phyloP scores from a whole-genome alignment of 2,797 vertebrate species.

The Bovichtus diacanthus region DNA sequence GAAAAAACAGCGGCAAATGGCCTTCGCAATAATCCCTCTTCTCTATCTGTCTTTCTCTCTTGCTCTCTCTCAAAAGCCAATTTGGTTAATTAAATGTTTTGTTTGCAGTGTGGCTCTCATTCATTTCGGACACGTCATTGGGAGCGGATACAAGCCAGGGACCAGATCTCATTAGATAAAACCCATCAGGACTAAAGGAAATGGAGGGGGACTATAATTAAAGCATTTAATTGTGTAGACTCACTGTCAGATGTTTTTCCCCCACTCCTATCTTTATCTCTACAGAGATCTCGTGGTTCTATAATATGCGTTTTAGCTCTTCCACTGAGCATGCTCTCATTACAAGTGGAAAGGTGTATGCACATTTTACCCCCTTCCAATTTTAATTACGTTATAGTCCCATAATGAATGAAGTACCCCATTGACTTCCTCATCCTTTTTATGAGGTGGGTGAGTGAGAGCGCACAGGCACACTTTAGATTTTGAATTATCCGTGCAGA shows the following conservation, averaged over 20 bases:
- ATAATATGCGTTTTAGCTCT: constrained; percentile 84
- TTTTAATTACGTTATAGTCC: constrained; percentile 86
- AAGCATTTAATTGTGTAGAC: constrained; percentile 99
- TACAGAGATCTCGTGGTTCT: constrained; percentile 89
- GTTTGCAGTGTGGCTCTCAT: constrained; percentile 99
- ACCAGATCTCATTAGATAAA: constrained; percentile 99
- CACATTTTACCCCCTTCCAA: constrained; percentile 70
- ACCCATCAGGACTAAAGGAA: constrained; percentile 99
- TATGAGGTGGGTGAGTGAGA: constrained; percentile 70
- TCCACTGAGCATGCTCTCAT: constrained; percentile 83
- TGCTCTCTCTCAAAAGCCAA: constrained; percentile 95
- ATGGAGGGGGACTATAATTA: constrained; percentile 99
- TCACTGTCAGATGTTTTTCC: constrained; percentile 90
- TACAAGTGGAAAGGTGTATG: constrained; percentile 83
- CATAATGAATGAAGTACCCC: constrained; percentile 82
- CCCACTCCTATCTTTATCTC: constrained; percentile 88
- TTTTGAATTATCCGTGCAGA: constrained; percentile 72
- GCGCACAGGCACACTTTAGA: constrained; percentile 73
- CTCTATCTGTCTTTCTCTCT: constrained; percentile 80
- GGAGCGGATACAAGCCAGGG: constrained; percentile 97
- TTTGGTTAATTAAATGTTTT: constrained; percentile 99
- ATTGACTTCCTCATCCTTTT: constrained; percentile 82
- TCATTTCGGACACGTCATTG: constrained; percentile 99
- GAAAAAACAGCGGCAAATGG: constrained; percentile 66
- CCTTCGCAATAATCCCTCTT: constrained; percentile 86